Base-by-base conservation (phyloP, 2,113 vertebrate genomes). In the Phyllopteryx taeniolatus region DNA sequence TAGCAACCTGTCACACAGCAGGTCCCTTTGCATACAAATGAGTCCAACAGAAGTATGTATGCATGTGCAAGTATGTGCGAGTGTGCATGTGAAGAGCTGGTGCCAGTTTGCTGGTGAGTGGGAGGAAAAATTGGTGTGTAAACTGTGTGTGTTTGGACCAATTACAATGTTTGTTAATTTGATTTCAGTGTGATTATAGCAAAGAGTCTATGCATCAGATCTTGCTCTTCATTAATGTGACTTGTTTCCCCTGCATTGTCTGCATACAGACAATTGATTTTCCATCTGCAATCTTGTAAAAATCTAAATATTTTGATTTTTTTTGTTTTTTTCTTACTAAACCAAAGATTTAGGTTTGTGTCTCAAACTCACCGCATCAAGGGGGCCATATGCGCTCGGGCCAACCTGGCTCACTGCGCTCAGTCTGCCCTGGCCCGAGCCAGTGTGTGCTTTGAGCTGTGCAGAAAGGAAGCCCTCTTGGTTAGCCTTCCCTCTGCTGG, bases 1-100 rank as follows among this genome's bases (percentile, higher is more conserved):
- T 91, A 78, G 88, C 88, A 90, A 89, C 87, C 72, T 71, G 47
- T 80, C 19, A 43, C 77, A 79, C 78, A 81, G 79, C 71, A 74
- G 76, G 78, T 75, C 72, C 79, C 80, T 85, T 87, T 88, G 89
- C 88, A 89, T 90, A 85, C 83, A 91, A 87, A 87, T 82, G 72
- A 86, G 73, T 79, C 75, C 72, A 75, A 86, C 79, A 85, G 68
- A 84, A 82, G 77, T 81, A 75, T 75, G 75, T 72, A 71, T 77
- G 82, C 74, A 85, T 82, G 79, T 83, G 78, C 75, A 61, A 51
- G 19, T 67, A 47, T 82, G 79, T 84, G 80, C 76, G 73, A 81
- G 78, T 80, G 75, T 85, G 80, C 74, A 76, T 83, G 79, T 81
- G 73, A 79, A 70, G 71, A 84, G 80, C 77, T 59, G 81, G 56